A percentile compares a stretch with the other conserved stretches of the same genome.
Evolutionary conservation across 2,888 invertebrate species (phyloP).

Genomic region (Gryllus longicercus): DNA sequence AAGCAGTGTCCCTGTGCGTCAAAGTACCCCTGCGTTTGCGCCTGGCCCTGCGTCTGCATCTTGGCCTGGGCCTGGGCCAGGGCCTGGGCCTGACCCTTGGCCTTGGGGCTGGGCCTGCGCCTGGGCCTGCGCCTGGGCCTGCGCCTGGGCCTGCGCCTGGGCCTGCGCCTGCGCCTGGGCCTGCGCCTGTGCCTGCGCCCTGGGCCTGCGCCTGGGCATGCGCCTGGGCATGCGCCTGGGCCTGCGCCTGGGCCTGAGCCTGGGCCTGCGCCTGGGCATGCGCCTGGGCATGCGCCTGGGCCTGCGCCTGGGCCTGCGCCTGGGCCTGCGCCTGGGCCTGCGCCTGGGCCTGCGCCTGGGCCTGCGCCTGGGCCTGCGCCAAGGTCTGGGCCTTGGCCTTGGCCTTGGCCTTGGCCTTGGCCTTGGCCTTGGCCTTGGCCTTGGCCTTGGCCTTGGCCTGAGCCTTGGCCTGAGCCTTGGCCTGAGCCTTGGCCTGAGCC

Average conservation of each 20-base stretch:
- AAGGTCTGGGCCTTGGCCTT: background rate
- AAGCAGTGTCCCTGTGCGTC: too few relatives aligned
- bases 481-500: background rate
- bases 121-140: too few relatives aligned
- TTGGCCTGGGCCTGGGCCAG: too few relatives aligned
- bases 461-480: too few relatives aligned
- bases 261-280: conserved; percentile 37
- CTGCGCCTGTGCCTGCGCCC: background rate
- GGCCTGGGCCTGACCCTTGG: too few relatives aligned
- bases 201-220: background rate
- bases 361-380: conserved; percentile 3
- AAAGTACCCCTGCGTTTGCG: too few relatives aligned
- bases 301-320: conserved; percentile 36
- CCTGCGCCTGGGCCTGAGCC: conserved; percentile 28
- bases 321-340: conserved; percentile 36
- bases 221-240: background rate
- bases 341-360: background rate
- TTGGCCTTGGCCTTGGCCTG: background rate
- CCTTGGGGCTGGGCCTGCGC: too few relatives aligned
- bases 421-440: background rate
- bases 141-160: too few relatives aligned
- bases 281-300: conserved; percentile 36
- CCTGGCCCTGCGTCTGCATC: too few relatives aligned
- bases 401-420: background rate
- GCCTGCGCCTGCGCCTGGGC: conserved; percentile 40